Base-by-base conservation (phyloP, 2,113 vertebrate genomes). In the Pandion haliaetus region DNA sequence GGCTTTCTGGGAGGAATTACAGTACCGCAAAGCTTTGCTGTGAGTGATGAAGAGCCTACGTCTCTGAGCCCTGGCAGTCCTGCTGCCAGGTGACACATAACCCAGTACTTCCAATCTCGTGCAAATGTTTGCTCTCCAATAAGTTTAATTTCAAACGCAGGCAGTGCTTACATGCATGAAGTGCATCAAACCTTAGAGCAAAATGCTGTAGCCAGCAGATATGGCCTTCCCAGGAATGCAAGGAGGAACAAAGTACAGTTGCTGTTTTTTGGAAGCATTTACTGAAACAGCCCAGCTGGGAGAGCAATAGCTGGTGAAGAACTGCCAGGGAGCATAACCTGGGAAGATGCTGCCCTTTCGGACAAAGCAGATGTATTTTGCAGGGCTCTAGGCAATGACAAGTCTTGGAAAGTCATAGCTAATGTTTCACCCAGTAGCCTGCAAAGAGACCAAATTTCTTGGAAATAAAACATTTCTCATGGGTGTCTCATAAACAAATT, bases 401-500 rank as follows among this genome's bases (percentile, higher is more conserved):
- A 88, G 50, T 55, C 45, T 86, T 95, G 78, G 88, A 91, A 93
- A 50, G 40, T 62, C 5, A 1, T 5, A 16, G 67, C 50, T 93
- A 47, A 80, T 82, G 50, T 86, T 95, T 88, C 86, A 94, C 77
- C 52, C 83, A 82, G 65, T 52, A 87, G 88, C n/a, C n/a, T 86
- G 32, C 87, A 59, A 91, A 38, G 66, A 80, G 62, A 95, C 66
- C 11, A 40, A 4, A 55, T 87, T 88, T 79, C 78, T 70, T 93
- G 87, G 87, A 88, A 94, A 70, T 42, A 26, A 86, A 93, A 25
- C 32, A 26, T 88, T 95, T 95, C 78, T 90, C 58, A n/a, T 86
- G 93, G 28, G 9, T 80, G 52, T 63, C 74, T 86, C 67, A 52
- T 67, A 71, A 91, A 77, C 54, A 90, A 88, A 36, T 91, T 61